Evolutionary conservation across 2,888 invertebrate genomes (phyloP), one percentile per base, ranked within the genome.

Genomic region (Drosophila niveifrons): DNA sequence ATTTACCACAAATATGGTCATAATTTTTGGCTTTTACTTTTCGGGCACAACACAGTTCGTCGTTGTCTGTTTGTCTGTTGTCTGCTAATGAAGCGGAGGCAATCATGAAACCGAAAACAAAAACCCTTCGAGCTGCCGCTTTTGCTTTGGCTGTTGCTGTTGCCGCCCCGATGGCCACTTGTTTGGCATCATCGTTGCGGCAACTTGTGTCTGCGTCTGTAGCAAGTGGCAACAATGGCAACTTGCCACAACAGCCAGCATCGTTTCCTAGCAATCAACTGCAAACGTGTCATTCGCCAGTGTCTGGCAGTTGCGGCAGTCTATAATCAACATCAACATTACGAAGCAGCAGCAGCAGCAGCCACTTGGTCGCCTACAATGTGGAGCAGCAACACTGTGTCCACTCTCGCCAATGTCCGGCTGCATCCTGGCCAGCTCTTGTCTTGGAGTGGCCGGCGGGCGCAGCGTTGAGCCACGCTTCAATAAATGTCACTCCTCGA

Each of bases 1-100:
- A 90, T 80, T 90, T 90, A 88, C 78, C 80, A 67, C 90, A 90
- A 90, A 90, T 90, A 90, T 87, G 89, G 87, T 80, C 87, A 90
- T 89, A 89, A 88, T 81, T 81, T 73, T 75, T 78, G 86, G 90
- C 90, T 82, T 76, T 85, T 89, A 85, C 82, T 89, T 84, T 80
- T 87, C 73, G 23, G n/a, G 46, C 36, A 57, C 13, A 41, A 41
- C 39, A 15, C 11, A 9, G 29, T 6, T 8, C 7, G 18, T 39
- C 11, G 36, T 36, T 36, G 36, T 36, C 29, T 10, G 31, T n/a
- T 2, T 31, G 31, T 7, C 36, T 6, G 36, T 36, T 11, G 41
- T 31, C 31, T 63, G 58, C 87, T 83, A 83, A 83, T 88, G 88
- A 88, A 86, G 75, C 83, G 48, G 44, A 50, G 11, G 61, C 65